Percentiles rank a stretch among this genome's conserved stretches.
Evolutionary conservation across 2,113 vertebrate species (phyloP).

Genomic region (Takifugu bimaculatus): DNA sequence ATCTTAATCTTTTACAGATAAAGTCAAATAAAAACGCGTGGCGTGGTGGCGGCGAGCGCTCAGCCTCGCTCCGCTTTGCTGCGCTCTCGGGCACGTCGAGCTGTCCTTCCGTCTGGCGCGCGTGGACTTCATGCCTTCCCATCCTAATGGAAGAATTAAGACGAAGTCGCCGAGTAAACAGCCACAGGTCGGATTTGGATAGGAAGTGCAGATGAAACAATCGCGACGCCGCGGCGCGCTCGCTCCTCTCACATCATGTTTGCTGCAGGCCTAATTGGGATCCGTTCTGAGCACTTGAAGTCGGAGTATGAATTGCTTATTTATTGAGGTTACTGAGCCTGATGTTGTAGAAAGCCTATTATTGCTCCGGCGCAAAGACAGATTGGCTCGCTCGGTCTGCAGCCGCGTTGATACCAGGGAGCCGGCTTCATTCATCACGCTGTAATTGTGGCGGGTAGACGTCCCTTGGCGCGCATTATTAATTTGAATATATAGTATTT

Average conservation of each 20-base stretch:
- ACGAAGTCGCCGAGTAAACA: background rate
- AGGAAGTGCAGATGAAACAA: constrained; percentile 25
- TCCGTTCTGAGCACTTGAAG: constrained; percentile 28
- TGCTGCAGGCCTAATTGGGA: constrained; percentile 39
- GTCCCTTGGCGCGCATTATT: background rate
- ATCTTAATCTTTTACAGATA: constrained; percentile 21
- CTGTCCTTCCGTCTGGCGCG: background rate
- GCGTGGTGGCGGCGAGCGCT: background rate
- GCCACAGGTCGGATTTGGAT: constrained; percentile 16
- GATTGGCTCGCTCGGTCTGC: constrained; percentile 44
- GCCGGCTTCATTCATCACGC: constrained; percentile 3
- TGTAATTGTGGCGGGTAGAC: constrained; percentile 1
- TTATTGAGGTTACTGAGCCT: constrained; percentile 57
- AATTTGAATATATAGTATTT: constrained; percentile 10
- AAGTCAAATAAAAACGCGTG: constrained; percentile 16
- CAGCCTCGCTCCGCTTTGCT: background rate
- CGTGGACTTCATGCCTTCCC: background rate
- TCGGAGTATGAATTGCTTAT: constrained; percentile 56
- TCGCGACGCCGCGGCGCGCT: constrained; percentile 2
- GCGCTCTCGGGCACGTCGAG: background rate
- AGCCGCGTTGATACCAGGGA: constrained; percentile 32
- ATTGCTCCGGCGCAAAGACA: constrained; percentile 42
- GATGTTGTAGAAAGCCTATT: constrained; percentile 50
- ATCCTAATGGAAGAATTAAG: background rate
- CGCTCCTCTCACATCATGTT: constrained; percentile 22